Conservation (phyloP, 2,888 invertebrate species). For the Diogma glabrata region DNA sequence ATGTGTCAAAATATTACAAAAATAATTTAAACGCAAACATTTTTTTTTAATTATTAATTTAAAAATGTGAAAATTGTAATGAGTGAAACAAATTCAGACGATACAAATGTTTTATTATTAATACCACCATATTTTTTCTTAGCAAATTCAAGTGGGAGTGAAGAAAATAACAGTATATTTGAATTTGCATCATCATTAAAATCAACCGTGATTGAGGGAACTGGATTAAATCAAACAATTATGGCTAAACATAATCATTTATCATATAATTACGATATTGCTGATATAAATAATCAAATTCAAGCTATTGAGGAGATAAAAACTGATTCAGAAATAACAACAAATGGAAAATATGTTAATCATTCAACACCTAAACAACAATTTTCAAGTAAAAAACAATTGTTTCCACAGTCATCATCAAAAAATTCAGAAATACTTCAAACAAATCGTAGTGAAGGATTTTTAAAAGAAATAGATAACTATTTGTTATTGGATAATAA, state of each 20-base stretch:
- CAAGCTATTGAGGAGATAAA: not conserved
- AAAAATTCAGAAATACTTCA: constrained; percentile 3
- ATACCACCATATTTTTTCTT: constrained; percentile 67
- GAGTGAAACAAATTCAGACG: constrained; percentile 55
- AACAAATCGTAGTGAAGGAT: constrained; percentile 19
- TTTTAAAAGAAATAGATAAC: constrained; percentile 31
- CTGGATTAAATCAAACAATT: not conserved
- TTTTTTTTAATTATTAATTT: too few species aligned
- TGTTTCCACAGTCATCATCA: constrained; percentile 3
- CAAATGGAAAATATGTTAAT: not conserved
- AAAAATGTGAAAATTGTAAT: constrained; percentile 31
- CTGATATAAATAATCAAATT: not conserved
- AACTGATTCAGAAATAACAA: too few species aligned
- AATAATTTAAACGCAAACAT: too few species aligned
- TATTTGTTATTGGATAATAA: constrained; percentile 21
- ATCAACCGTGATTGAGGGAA: constrained; percentile 3
- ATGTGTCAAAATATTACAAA: too few species aligned
- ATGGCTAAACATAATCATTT: not conserved
- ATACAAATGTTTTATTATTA: constrained; percentile 67
- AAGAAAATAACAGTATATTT: constrained; percentile 14
- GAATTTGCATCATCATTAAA: not conserved
- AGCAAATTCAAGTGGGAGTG: constrained; percentile 36
- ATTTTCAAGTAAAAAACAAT: not conserved
- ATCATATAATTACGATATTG: not conserved
- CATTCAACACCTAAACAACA: constrained; percentile 34